Evolutionary conservation across 2,113 vertebrate genomes (phyloP), one percentile per base, ranked within the genome.

Genomic region (Nothoprocta pentlandii): DNA sequence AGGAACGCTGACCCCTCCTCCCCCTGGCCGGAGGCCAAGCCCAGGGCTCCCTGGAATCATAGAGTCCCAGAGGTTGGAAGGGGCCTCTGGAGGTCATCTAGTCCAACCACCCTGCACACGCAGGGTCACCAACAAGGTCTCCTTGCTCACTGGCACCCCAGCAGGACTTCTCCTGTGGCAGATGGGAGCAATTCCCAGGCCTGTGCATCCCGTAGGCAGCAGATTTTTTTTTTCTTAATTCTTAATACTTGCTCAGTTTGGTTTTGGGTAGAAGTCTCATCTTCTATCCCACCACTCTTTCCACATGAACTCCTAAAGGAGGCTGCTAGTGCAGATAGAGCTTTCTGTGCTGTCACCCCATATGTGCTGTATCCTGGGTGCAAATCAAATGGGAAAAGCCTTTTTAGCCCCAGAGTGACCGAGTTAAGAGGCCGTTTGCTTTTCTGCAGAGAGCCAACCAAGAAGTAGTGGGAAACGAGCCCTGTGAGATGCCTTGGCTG

Each of bases 381-480:
- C 32, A 64, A 34, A 36, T 21, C 12, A 70, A 49, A 21, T 47
- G 10, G 66, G 56, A 34, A 25, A 28, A 39, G 17, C 54, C 25
- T 23, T 82, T 82, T 70, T 59, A 75, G 74, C 70, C 44, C n/a
- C 8, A 42, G 26, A 51, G 42, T 32, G 34, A 22, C 39, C 34
- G 53, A 81, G 28, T 56, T 0, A 0, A 51, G 47, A 58, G 39
- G 53, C 34, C 1, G 0, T 77, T 77, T 34, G 25, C 81, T 70
- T 56, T 51, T 66, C 22, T 36, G 46, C 25, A 47, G 23, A 79
- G 36, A 68, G 3, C 39, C 36, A 39, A 39, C 12, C 16, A 28
- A 58, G 28, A 32, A 34, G 54, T 0, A 0, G 2, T 9, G 6
- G 26, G 19, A 74, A 6, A 22, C 0, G 0, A 34, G 47, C 26